Conservation (phyloP, 2,113 vertebrate species). For the Caranx ignobilis region DNA sequence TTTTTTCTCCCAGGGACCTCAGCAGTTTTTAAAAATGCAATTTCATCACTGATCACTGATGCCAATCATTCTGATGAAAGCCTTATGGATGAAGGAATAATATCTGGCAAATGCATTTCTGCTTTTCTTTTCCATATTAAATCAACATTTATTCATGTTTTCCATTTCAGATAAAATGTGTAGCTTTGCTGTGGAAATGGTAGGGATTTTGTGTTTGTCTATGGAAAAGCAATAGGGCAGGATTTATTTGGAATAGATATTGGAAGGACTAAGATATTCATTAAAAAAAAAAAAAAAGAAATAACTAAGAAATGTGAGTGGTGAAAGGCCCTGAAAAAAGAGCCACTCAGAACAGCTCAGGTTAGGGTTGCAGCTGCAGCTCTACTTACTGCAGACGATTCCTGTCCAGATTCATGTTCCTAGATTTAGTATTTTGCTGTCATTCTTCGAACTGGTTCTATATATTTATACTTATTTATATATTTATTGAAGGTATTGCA, state of each 20-base stretch:
- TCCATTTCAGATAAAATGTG: neutral
- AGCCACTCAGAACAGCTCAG: neutral
- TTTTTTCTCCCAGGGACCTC: neutral
- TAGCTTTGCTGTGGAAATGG: neutral
- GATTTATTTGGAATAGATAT: neutral
- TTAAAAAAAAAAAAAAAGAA: neutral
- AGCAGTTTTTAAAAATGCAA: slow-evolving; percentile 18
- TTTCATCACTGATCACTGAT: slow-evolving; percentile 54
- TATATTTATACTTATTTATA: too few species aligned
- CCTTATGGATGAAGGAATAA: slow-evolving; percentile 18
- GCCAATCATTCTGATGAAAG: slow-evolving; percentile 22
- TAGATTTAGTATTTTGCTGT: neutral
- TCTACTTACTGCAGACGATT: neutral
- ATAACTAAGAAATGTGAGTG: neutral
- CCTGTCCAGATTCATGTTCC: neutral
- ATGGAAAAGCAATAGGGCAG: neutral
- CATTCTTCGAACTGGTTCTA: neutral
- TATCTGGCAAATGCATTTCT: slow-evolving; percentile 22
- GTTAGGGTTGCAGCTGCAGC: too few species aligned
- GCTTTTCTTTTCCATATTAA: slow-evolving; percentile 9
- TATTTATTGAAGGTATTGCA: neutral
- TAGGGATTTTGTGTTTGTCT: neutral
- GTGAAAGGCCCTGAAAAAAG: neutral
- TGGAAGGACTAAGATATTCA: neutral
- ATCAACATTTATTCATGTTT: slow-evolving; percentile 11